Evolutionary conservation across 2,888 invertebrate species (phyloP).

Genomic region (Ophioninae sp.): DNA sequence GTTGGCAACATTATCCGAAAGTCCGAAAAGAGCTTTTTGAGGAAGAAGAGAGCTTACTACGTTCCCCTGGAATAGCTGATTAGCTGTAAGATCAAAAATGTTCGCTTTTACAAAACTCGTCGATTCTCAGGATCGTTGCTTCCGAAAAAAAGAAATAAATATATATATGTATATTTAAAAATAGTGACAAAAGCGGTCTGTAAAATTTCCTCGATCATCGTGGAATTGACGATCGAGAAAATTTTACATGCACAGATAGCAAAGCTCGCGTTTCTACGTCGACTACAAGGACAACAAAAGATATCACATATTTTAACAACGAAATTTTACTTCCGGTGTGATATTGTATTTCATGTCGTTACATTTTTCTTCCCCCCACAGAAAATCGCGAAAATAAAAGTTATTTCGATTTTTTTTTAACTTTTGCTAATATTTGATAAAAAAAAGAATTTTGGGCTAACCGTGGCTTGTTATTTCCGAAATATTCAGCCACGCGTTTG

Average conservation of each 20-base stretch:
- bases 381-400: not conserved
- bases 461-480: too few species aligned
- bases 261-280: not conserved
- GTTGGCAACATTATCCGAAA: constrained; percentile 40
- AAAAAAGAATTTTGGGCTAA: too few species aligned
- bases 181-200: not conserved
- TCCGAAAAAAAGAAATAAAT: too few species aligned
- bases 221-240: not conserved
- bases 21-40: constrained; percentile 39
- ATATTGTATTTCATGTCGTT: too few species aligned
- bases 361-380: too few species aligned
- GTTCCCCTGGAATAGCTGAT: constrained; percentile 40
- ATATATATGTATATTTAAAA: too few species aligned
- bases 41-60: constrained; percentile 37
- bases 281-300: not conserved
- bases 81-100: constrained; percentile 34
- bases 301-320: not conserved
- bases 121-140: too few species aligned
- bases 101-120: constrained; percentile 4
- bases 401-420: too few species aligned
- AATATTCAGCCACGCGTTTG: not conserved
- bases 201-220: constrained; percentile 1
- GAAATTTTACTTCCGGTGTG: not conserved
- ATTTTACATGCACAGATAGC: not conserved
- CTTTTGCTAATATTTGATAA: too few species aligned